A percentile compares a stretch with the other conserved stretches of the same genome.
These are phyloP conservation scores for Pogonomyrmex californicus DNA, from an alignment of 1,140 invertebrate species.

Conservation along the genomic window DNA sequence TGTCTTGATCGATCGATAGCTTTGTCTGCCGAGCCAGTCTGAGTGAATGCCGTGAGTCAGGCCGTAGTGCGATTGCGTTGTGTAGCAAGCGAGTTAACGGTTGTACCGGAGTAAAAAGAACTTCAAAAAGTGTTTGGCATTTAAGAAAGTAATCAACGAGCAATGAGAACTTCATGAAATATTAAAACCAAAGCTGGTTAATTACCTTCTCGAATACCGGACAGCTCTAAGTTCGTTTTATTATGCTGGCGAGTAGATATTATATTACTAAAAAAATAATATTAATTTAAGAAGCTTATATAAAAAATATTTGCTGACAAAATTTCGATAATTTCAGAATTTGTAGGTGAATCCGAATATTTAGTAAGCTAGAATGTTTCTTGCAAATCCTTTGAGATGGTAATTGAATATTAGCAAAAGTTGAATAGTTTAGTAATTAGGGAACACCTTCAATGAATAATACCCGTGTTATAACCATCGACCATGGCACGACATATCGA, in stretches of 20 bases:
- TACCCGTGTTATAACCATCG: background rate
- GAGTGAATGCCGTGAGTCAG: constrained; percentile 48
- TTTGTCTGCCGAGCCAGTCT: constrained; percentile 49
- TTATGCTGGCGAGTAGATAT: background rate
- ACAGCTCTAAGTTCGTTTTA: background rate
- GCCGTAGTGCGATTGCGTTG: constrained; percentile 46
- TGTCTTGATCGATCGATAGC: constrained; percentile 64
- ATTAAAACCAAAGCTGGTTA: constrained; percentile 27
- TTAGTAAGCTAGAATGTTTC: background rate
- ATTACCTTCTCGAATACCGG: background rate
- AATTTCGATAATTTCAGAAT: background rate
- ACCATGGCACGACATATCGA: constrained; percentile 3
- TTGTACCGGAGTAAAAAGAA: constrained; percentile 16
- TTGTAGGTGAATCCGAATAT: background rate
- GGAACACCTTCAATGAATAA: background rate
- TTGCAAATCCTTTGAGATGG: background rate
- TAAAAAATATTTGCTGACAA: background rate
- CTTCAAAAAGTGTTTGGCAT: constrained; percentile 11
- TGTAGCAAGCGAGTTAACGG: constrained; percentile 23
- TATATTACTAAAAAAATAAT: background rate
- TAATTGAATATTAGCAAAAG: background rate
- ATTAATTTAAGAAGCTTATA: background rate
- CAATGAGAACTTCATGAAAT: constrained; percentile 26
- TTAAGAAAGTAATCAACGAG: constrained; percentile 49
- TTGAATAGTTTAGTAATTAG: background rate